Evolutionary conservation across 1,140 invertebrate genomes (phyloP).

Genomic region (Gonatopus flavifemur): DNA sequence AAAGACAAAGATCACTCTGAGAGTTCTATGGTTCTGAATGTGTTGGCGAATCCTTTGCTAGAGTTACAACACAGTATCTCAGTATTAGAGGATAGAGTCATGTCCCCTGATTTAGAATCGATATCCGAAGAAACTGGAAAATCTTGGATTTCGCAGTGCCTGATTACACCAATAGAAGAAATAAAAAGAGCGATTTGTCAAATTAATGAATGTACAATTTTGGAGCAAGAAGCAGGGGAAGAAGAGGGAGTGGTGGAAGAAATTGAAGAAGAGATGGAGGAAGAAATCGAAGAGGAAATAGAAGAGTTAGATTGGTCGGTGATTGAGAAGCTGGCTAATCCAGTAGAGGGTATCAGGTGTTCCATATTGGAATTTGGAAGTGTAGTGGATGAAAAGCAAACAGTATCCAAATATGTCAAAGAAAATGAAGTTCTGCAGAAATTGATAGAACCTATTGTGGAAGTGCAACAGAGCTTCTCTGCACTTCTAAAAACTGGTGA

Average conservation of each 20-base stretch:
- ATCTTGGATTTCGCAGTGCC: slow-evolving; percentile 25
- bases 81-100: slow-evolving; percentile 54
- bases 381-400: neutral
- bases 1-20: neutral
- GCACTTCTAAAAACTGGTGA: slow-evolving; percentile 16
- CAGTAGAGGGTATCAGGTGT: slow-evolving; percentile 14
- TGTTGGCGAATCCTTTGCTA: slow-evolving; percentile 45
- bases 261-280: no score
- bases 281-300: neutral
- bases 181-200: slow-evolving; percentile 34
- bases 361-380: slow-evolving; percentile 8
- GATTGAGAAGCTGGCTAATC: slow-evolving; percentile 17
- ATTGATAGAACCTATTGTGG: slow-evolving; percentile 25
- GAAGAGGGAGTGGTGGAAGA: slow-evolving; percentile 11
- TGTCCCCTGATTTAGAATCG: slow-evolving; percentile 19
- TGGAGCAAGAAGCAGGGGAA: slow-evolving; percentile 25
- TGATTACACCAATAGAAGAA: slow-evolving; percentile 34
- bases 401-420: neutral
- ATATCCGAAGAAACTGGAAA: slow-evolving; percentile 11
- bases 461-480: slow-evolving; percentile 29
- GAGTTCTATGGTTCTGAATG: slow-evolving; percentile 18
- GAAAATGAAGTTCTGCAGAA: slow-evolving; percentile 16
- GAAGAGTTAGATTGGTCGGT: slow-evolving; percentile 12
- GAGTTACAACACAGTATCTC: slow-evolving; percentile 54
- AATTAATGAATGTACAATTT: slow-evolving; percentile 27